Evolutionary conservation across 1,140 invertebrate genomes (phyloP).

Genomic region (Homalodisca vitripennis): DNA sequence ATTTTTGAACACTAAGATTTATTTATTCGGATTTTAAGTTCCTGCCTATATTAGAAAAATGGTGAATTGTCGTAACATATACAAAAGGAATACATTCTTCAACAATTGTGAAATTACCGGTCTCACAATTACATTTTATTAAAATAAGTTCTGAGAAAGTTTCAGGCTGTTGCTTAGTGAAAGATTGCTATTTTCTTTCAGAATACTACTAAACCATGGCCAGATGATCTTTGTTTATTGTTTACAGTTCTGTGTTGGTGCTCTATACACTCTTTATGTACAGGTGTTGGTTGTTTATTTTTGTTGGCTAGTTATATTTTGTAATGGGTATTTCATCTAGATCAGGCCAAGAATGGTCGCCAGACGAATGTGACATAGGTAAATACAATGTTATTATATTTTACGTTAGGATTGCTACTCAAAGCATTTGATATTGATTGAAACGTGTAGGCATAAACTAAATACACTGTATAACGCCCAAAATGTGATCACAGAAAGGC

Average conservation of each 20-base stretch:
- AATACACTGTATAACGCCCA: not conserved
- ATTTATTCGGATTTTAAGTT: too few relatives aligned
- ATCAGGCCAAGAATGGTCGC: conserved; percentile 25
- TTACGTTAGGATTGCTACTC: conserved; percentile 9
- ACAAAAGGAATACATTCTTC: too few relatives aligned
- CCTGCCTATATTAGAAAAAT: too few relatives aligned
- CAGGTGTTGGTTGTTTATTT: conserved; percentile 13
- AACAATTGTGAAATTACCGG: too few relatives aligned
- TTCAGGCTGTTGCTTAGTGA: conserved; percentile 28
- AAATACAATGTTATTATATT: conserved; percentile 2
- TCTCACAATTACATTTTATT: too few relatives aligned
- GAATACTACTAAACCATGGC: conserved; percentile 29
- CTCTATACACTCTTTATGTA: conserved; percentile 14
- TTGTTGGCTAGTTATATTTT: conserved; percentile 22
- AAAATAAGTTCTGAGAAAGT: too few relatives aligned
- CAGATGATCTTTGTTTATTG: conserved; percentile 29
- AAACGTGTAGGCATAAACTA: conserved; percentile 13
- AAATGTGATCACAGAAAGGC: not conserved
- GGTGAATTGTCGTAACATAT: too few relatives aligned
- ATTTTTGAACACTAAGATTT: too few relatives aligned
- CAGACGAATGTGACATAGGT: not conserved
- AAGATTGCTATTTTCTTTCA: conserved; percentile 28
- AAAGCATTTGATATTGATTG: conserved; percentile 8
- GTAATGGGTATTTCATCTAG: conserved; percentile 13
- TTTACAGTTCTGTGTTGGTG: conserved; percentile 24